Conservation (phyloP, 2,797 vertebrate genomes). For the Anableps anableps region DNA sequence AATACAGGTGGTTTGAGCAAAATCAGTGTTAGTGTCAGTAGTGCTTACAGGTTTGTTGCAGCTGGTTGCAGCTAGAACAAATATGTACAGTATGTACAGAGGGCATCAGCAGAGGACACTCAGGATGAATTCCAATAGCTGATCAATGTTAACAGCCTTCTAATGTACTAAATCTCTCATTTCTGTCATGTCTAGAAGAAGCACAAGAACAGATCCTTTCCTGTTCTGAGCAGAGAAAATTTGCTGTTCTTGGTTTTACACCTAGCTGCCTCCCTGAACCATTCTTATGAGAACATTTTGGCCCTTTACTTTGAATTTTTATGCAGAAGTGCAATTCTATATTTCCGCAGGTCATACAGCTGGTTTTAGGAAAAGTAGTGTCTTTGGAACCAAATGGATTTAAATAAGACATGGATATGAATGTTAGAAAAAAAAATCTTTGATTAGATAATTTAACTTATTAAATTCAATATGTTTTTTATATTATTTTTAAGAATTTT, state of each 20-base stretch:
- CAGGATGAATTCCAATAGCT: neutral
- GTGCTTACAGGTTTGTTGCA: neutral
- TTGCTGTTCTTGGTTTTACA: too few relatives aligned
- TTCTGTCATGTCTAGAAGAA: neutral
- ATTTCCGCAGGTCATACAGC: neutral
- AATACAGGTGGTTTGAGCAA: slow-evolving; percentile 4
- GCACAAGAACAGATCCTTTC: neutral
- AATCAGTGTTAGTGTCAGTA: neutral
- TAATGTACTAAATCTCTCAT: neutral
- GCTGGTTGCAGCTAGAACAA: neutral
- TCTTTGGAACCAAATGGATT: neutral
- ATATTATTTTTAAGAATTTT: neutral
- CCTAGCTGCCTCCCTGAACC: too few relatives aligned
- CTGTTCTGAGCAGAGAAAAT: neutral
- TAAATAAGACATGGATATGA: neutral
- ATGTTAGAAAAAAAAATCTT: neutral
- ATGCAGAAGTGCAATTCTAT: neutral
- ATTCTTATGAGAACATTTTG: neutral
- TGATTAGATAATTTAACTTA: neutral
- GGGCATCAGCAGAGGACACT: neutral
- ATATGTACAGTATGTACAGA: neutral
- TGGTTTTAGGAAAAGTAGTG: neutral
- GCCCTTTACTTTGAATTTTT: neutral
- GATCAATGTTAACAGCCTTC: neutral
- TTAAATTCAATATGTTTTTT: neutral